Base-by-base conservation (phyloP, 1,140 invertebrate species). In the Neodiprion virginianus region DNA sequence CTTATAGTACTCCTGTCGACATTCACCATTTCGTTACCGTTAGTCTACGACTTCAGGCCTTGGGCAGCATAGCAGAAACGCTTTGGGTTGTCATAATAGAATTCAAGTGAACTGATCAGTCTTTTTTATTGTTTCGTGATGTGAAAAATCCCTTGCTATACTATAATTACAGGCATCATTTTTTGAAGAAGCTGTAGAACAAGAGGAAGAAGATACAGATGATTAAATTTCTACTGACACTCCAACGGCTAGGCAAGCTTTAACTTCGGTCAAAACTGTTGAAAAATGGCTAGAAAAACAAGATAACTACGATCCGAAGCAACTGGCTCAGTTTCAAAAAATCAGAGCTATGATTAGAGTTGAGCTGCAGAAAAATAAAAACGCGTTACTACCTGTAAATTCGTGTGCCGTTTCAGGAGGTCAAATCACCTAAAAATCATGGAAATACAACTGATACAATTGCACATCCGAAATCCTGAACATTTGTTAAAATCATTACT, bases 231-330 rank as follows among this genome's bases (percentile, higher is more conserved):
- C 48, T 47, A 67, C 48, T 23, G 72, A 73, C 66, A 73, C 40
- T 53, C 65, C 72, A 67, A 67, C 72, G 48, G 65, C 72, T 21
- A 73, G 67, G 48, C 61, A 73, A n/a, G 72, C 72, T 73, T 47
- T 71, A 9, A 17, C 70, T 71, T 49, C 65, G 67, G 1, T 73
- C 67, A 67, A 73, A 73, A 73, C 67, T 40, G 48, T 73, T 61
- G 66, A 53, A 67, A 73, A 48, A 66, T 67, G 72, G 72, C 48
- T 73, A 40, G 72, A 73, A 67, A 47, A 21, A 67, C 17, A 67
- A 14, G 67, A 73, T 47, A 67, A 73, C 67, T 73, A 66, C 48
- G 48, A 67, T 67, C 21, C 61, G 66, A 67, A 67, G 65, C 66
- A 47, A 67, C 67, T 67, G 72, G 61, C 66, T 47, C 61, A 73